Conservation (phyloP, 2,113 vertebrate species). For the Motacilla alba region DNA sequence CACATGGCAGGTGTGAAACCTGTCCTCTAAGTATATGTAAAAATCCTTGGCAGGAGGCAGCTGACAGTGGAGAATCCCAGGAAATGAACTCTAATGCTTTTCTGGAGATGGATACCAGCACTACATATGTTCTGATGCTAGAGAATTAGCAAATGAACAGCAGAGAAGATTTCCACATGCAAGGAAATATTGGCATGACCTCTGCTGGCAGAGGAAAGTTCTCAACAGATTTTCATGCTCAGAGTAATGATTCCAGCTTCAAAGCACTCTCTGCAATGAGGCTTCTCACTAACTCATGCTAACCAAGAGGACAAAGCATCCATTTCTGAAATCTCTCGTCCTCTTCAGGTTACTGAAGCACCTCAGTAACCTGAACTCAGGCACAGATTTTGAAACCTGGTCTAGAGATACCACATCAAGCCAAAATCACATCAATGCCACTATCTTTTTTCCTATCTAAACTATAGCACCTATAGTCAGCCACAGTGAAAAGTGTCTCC, state of each 20-base stretch:
- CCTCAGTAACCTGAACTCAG: neutral
- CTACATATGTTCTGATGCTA: neutral
- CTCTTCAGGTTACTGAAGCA: neutral
- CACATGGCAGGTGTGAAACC: neutral
- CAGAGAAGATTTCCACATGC: neutral
- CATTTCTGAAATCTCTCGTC: neutral
- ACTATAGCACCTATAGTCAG: neutral
- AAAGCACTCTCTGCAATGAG: neutral
- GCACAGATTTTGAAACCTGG: neutral
- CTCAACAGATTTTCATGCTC: neutral
- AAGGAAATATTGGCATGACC: neutral
- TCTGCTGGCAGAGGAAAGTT: neutral
- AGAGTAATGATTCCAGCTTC: neutral
- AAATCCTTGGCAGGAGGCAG: neutral
- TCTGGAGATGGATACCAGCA: neutral
- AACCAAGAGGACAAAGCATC: neutral
- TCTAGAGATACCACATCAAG: neutral
- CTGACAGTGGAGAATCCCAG: neutral
- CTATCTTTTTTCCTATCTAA: neutral
- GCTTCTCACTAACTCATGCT: neutral
- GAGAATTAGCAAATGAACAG: neutral
- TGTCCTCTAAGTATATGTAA: neutral
- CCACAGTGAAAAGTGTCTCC: neutral
- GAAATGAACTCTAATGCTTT: neutral
- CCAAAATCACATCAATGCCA: neutral